Conservation (phyloP, 2,888 invertebrate genomes). For the Ornithoptera alexandrae region DNA sequence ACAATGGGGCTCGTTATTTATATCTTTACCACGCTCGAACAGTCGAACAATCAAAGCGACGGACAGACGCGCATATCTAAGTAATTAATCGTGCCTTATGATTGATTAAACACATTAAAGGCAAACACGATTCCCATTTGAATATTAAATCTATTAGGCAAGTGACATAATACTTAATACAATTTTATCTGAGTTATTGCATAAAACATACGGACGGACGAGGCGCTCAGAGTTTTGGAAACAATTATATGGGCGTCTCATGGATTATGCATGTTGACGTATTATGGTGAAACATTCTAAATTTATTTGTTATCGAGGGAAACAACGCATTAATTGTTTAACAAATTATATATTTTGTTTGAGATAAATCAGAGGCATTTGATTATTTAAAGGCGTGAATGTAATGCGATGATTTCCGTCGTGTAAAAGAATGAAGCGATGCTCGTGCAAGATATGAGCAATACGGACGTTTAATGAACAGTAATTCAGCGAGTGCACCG, state of each 20-base stretch:
- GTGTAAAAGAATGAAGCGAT: conserved; percentile 15
- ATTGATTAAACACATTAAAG: conserved; percentile 78
- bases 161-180: conserved; percentile 76
- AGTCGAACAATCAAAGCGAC: conserved; percentile 57
- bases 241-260: conserved; percentile 68
- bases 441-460: conserved; percentile 18
- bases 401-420: conserved; percentile 1
- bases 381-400: conserved; percentile 5
- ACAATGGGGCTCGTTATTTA: conserved; percentile 72
- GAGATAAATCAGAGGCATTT: conserved; percentile 1
- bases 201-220: conserved; percentile 53
- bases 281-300: conserved; percentile 60
- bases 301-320: conserved; percentile 61
- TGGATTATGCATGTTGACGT: conserved; percentile 63
- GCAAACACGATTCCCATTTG: conserved; percentile 75
- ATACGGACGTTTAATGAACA: conserved; percentile 32
- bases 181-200: conserved; percentile 74
- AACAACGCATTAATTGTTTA: conserved; percentile 59
- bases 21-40: conserved; percentile 58
- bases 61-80: conserved; percentile 61
- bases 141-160: conserved; percentile 74
- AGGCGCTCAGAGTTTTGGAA: conserved; percentile 63
- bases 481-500: conserved; percentile 37
- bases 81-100: conserved; percentile 78
- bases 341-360: conserved; percentile 11